Base-by-base conservation (phyloP, 1,140 invertebrate species). In the Drosophila leontia region DNA sequence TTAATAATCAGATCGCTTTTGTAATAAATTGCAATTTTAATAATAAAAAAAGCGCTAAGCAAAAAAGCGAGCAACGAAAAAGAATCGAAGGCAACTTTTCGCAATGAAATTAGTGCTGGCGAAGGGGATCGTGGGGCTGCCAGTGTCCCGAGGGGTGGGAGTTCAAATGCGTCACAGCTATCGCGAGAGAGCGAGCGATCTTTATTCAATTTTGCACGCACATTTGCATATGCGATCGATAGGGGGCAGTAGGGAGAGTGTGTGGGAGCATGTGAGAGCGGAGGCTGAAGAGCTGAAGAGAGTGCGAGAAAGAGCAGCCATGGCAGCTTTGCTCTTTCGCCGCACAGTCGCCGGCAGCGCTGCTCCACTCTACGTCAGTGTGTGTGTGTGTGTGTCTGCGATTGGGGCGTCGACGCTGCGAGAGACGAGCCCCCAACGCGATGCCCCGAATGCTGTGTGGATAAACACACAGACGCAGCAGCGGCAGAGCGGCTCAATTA, bases 21-120 rank as follows among this genome's bases (percentile, higher is more conserved):
- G 68, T 80, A 87, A 87, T 88, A 87, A 87, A 87, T 87, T 83
- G 84, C 83, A 88, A 88, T 87, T 86, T 80, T 84, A 80, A 78
- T 75, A 77, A 48, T 15, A 82, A 68, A 26, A 32, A 60, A 85
- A 72, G 13, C 68, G 26, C 58, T 75, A 82, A 82, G 63, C 79
- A 72, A 82, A 83, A 81, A 65, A 26, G 11, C 55, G 71, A 50
- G 55, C 62, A 75, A 62, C 71, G 72, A 69, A 60, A 61, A 68
- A 50, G 42, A 55, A 39, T 72, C 69, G 69, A 74, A 64, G 65
- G 65, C 65, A 51, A 55, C 26, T 74, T 74, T 74, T 75, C 56
- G 71, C 68, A 61, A 71, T 79, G 63, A 60, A 83, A 84, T 83
- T 75, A 83, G 63, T 60, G 53, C 37, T 42, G 37, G 48, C 2